These are phyloP conservation scores for Parapristionchus giblindavisi DNA, from an alignment of 2,888 invertebrate genomes.

Conservation along the genomic window DNA sequence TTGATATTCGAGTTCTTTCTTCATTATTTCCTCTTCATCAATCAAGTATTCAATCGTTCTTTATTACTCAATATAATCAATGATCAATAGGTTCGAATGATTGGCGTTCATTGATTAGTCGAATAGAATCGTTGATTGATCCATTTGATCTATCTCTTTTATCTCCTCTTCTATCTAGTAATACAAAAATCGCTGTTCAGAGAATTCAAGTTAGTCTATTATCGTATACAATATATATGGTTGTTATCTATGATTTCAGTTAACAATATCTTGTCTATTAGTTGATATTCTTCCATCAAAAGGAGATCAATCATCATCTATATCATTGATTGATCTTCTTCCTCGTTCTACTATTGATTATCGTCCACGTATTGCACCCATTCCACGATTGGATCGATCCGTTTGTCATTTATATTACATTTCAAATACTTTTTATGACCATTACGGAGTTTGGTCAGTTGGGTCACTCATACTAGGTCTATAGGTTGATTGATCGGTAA, in stretches of 20 bases:
- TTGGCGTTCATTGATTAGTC: slow-evolving; percentile 17
- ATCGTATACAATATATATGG: not conserved
- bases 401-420: not conserved
- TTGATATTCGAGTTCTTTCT: slow-evolving; percentile 34
- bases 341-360: slow-evolving; percentile 25
- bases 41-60: not conserved
- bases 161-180: slow-evolving; percentile 47
- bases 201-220: slow-evolving; percentile 47
- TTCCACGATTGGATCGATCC: slow-evolving; percentile 32
- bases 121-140: slow-evolving; percentile 43
- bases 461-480: too few relatives aligned
- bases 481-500: too few relatives aligned
- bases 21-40: slow-evolving; percentile 25
- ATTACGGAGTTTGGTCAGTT: too few relatives aligned
- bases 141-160: slow-evolving; percentile 55
- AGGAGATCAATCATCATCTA: not conserved
- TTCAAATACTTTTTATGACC: not conserved
- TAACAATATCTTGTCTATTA: slow-evolving; percentile 26
- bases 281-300: slow-evolving; percentile 17
- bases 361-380: slow-evolving; percentile 20
- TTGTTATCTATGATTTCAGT: slow-evolving; percentile 2
- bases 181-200: slow-evolving; percentile 47
- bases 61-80: not conserved
- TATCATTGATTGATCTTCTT: slow-evolving; percentile 27
- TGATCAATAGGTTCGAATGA: not conserved